These are phyloP conservation scores for Megaceryle torquata DNA, from an alignment of 2,113 vertebrate species.

Conservation along the genomic window DNA sequence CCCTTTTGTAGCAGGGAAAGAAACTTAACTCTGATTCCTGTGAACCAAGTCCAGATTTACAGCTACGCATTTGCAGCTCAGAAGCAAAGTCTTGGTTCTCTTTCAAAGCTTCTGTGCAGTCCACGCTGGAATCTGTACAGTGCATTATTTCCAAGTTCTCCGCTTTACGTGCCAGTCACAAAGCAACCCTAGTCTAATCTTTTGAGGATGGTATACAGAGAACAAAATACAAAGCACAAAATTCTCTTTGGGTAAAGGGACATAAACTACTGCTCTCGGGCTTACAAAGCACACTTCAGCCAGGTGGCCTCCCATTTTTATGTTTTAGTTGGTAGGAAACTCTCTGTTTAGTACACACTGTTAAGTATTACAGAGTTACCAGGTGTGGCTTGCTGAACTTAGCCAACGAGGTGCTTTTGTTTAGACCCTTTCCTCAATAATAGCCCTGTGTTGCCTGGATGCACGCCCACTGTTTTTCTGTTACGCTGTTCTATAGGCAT, in stretches of 20 bases:
- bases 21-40: not conserved
- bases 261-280: constrained; percentile 21
- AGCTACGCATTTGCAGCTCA: not conserved
- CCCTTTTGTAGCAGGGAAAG: not conserved
- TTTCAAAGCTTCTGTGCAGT: constrained; percentile 15
- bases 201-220: not conserved
- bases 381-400: constrained; percentile 24
- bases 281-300: not conserved
- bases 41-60: not conserved
- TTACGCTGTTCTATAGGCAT: not conserved
- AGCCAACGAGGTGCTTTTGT: not conserved
- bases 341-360: not conserved
- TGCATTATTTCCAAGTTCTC: not conserved
- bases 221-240: not conserved
- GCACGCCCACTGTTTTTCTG: not conserved
- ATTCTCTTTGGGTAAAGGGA: constrained; percentile 5
- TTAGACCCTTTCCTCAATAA: not conserved
- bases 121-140: not conserved
- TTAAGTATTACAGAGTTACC: not conserved
- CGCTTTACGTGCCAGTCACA: not conserved
- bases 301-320: constrained; percentile 21
- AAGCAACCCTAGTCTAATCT: not conserved
- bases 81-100: not conserved
- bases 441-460: not conserved
- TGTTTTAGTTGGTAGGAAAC: constrained; percentile 9